These are phyloP conservation scores for Sebastes umbrosus DNA, from an alignment of 2,797 vertebrate genomes.

Conservation along the genomic window DNA sequence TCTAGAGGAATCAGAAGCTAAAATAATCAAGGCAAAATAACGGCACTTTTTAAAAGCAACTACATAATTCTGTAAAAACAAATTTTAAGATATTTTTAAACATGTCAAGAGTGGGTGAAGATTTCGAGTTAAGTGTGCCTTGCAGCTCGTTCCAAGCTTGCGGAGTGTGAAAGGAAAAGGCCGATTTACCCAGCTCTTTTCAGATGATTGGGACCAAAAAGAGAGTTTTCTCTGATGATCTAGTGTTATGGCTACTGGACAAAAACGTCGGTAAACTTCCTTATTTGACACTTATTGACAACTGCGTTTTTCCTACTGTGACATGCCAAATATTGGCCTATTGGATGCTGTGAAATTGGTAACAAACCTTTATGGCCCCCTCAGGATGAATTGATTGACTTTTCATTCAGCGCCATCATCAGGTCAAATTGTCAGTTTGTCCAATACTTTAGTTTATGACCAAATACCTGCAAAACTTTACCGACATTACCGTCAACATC, in stretches of 20 bases:
- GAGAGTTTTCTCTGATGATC: too few relatives aligned
- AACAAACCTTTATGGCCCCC: not conserved
- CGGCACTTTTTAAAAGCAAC: too few relatives aligned
- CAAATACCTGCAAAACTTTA: not conserved
- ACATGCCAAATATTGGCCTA: not conserved
- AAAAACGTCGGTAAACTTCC: too few relatives aligned
- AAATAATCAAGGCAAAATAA: too few relatives aligned
- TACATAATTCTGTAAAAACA: too few relatives aligned
- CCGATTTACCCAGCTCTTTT: not conserved
- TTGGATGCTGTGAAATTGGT: not conserved
- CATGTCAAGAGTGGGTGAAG: not conserved
- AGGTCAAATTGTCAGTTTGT: not conserved
- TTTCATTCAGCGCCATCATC: too few relatives aligned
- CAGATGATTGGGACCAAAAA: too few relatives aligned
- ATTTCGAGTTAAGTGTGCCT: too few relatives aligned
- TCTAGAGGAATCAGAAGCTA: too few relatives aligned
- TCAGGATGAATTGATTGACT: not conserved
- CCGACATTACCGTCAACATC: not conserved
- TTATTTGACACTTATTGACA: too few relatives aligned
- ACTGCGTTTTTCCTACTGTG: not conserved
- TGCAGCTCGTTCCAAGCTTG: not conserved
- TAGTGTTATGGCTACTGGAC: too few relatives aligned
- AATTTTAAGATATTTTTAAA: too few relatives aligned
- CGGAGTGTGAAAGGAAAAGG: not conserved
- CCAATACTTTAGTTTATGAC: not conserved